Evolutionary conservation across 2,888 invertebrate genomes (phyloP).

Genomic region (Xylophagus ater): DNA sequence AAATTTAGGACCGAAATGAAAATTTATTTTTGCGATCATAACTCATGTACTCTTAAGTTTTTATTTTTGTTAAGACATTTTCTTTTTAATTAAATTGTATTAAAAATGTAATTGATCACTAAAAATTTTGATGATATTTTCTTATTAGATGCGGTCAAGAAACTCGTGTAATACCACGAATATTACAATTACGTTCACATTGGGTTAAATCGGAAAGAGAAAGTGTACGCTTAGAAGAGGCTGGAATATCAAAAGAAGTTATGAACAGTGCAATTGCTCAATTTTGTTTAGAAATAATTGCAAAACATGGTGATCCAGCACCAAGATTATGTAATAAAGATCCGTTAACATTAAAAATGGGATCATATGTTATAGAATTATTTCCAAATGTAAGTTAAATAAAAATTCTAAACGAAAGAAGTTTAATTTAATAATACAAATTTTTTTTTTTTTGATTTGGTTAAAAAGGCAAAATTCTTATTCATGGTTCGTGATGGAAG

Average conservation of each 20-base stretch:
- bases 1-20: too few species aligned
- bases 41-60: too few species aligned
- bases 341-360: conserved; percentile 95
- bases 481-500: conserved; percentile 98
- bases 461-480: conserved; percentile 70
- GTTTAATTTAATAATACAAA: not conserved
- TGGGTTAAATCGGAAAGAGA: conserved; percentile 94
- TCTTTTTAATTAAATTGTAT: too few species aligned
- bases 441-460: conserved; percentile 2
- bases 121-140: conserved; percentile 13
- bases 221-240: conserved; percentile 79
- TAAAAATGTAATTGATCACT: too few species aligned
- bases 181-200: conserved; percentile 88
- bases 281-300: conserved; percentile 93
- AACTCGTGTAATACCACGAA: conserved; percentile 90
- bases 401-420: conserved; percentile 3
- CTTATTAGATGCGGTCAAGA: conserved; percentile 82
- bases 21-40: too few species aligned
- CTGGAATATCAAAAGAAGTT: conserved; percentile 84
- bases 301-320: conserved; percentile 91
- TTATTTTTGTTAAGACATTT: too few species aligned
- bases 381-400: conserved; percentile 65
- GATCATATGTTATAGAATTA: conserved; percentile 83
- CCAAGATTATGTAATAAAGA: conserved; percentile 97
- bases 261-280: conserved; percentile 93